Conservation (phyloP, 2,113 vertebrate species). For the Pontoporia blainvillei region DNA sequence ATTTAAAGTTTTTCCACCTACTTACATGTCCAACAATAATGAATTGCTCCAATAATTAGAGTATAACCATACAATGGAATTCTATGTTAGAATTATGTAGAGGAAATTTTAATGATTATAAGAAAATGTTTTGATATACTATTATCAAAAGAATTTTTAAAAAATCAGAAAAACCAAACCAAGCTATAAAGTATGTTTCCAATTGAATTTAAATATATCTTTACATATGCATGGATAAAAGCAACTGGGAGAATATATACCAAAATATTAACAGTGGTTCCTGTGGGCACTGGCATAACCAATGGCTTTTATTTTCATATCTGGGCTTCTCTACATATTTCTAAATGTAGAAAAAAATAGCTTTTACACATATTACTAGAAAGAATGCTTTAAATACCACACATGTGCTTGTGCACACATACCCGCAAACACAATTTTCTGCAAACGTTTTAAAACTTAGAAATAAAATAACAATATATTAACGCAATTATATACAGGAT, state of each 20-base stretch:
- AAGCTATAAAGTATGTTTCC: neutral
- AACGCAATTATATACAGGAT: neutral
- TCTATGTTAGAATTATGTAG: conserved; percentile 12
- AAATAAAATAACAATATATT: conserved; percentile 25
- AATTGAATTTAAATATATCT: conserved; percentile 20
- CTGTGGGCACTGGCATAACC: neutral
- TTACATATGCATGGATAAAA: conserved; percentile 13
- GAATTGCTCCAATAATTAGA: conserved; percentile 5
- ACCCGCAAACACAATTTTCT: neutral
- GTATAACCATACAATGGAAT: neutral
- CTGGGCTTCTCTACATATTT: neutral
- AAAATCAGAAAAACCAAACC: neutral
- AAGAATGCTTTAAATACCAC: neutral
- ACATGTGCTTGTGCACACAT: neutral
- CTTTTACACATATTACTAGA: neutral
- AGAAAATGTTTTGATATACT: conserved; percentile 1
- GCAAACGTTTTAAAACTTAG: conserved; percentile 34
- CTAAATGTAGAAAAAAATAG: neutral
- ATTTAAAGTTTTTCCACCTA: neutral
- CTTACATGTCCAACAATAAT: conserved; percentile 20
- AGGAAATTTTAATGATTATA: conserved; percentile 10
- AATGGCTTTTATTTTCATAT: neutral
- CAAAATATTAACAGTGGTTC: neutral
- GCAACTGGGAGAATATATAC: neutral
- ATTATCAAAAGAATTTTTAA: neutral